A percentile compares a stretch with the other conserved stretches of the same genome.
Conservation (phyloP, 2,113 vertebrate genomes). For the Silurus asotus region DNA sequence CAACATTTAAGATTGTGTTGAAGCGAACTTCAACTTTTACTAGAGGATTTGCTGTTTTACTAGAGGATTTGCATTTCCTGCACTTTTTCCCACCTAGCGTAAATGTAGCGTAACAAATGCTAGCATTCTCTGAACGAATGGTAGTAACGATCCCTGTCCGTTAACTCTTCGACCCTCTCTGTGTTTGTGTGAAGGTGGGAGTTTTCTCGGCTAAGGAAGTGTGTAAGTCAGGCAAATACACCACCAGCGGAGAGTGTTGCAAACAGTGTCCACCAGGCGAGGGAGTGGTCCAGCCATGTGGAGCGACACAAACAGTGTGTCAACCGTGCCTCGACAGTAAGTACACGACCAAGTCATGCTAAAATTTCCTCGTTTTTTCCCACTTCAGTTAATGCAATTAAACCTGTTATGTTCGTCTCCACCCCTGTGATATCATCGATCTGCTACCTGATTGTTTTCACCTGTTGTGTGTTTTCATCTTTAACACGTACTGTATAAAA, state of each 20-base stretch:
- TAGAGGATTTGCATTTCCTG: not conserved
- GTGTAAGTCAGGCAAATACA: conserved; percentile 76
- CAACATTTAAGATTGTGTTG: not conserved
- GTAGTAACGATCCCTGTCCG: not conserved
- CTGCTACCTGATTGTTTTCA: not conserved
- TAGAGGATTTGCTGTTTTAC: not conserved
- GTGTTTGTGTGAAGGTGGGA: conserved; percentile 57
- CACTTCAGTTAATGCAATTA: not conserved
- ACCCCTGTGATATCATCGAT: not conserved
- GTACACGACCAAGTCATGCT: conserved; percentile 60
- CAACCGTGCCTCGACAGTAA: conserved; percentile 92
- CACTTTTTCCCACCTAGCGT: not conserved
- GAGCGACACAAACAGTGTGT: conserved; percentile 82
- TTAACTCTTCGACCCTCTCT: not conserved
- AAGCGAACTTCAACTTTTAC: not conserved
- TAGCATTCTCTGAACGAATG: not conserved
- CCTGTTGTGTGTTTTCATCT: not conserved
- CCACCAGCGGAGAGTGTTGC: conserved; percentile 82
- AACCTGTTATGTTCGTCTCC: not conserved
- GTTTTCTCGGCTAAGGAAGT: conserved; percentile 59
- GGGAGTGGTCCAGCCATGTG: conserved; percentile 80
- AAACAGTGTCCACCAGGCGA: conserved; percentile 84
- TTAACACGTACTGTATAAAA: not conserved
- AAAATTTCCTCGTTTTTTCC: conserved; percentile 20
- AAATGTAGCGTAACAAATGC: too few species aligned